phyloP scores from a whole-genome alignment of 2,797 vertebrate genomes.

The Myotis planiceps region DNA sequence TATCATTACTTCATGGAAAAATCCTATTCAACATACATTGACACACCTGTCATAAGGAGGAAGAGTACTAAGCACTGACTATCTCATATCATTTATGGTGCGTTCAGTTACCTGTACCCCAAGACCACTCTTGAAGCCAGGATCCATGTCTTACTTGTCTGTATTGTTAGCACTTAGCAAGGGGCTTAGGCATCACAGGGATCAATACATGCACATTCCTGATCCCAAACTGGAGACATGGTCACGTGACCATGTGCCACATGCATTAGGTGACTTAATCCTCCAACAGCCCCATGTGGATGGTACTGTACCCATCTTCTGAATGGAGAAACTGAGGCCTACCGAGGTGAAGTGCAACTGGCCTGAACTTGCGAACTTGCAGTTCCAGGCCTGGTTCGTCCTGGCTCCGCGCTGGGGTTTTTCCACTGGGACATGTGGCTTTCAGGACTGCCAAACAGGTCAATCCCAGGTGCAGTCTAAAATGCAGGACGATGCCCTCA shows the following conservation, averaged over 20 bases:
- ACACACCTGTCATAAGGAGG: background rate
- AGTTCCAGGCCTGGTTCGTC: background rate
- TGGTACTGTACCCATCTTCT: background rate
- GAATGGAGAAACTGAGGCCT: background rate
- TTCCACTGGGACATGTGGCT: background rate
- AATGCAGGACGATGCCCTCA: background rate
- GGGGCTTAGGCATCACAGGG: background rate
- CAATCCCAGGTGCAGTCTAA: background rate
- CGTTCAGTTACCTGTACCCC: background rate
- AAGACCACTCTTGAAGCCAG: background rate
- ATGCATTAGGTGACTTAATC: background rate
- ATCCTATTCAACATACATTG: background rate
- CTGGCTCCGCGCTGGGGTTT: background rate
- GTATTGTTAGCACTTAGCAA: background rate
- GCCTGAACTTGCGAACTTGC: background rate
- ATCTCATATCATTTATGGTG: background rate
- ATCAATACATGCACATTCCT: background rate
- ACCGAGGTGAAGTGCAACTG: background rate
- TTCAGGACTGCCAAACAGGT: background rate
- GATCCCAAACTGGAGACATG: background rate
- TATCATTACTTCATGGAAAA: background rate
- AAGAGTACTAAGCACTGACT: background rate
- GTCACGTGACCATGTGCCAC: rapidly evolving
- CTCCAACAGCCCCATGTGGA: background rate
- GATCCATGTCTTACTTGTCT: background rate